Percentiles rank a stretch among this genome's conserved stretches.
Evolutionary conservation across 2,797 vertebrate species (phyloP).

Genomic region (Cuniculus paca): DNA sequence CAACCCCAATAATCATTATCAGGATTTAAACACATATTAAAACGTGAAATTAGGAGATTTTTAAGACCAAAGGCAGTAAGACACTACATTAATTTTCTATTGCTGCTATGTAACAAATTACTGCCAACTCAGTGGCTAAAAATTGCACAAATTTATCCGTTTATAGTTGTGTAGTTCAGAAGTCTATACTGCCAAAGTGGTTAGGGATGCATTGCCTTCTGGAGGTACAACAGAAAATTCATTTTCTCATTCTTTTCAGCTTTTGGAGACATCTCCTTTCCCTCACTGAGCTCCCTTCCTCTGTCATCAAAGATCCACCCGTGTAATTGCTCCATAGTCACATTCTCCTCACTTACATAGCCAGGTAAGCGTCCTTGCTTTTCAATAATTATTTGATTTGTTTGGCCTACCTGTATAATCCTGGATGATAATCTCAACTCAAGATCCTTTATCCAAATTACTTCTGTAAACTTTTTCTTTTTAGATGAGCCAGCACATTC

Average conservation of each 20-base stretch:
- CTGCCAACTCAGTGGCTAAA: background rate
- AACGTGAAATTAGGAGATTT: background rate
- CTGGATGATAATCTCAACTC: background rate
- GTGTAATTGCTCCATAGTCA: fast-evolving
- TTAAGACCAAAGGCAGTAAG: background rate
- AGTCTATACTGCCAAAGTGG: fast-evolving
- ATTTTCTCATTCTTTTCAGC: background rate
- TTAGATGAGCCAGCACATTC: background rate
- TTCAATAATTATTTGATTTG: background rate
- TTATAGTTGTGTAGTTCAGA: background rate
- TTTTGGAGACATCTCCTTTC: background rate
- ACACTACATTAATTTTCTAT: background rate
- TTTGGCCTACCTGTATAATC: background rate
- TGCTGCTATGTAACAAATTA: background rate
- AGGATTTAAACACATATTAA: background rate
- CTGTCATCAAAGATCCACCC: background rate
- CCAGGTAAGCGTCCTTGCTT: background rate
- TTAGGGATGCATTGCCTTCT: background rate
- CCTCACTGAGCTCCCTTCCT: fast-evolving
- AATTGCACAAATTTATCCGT: background rate
- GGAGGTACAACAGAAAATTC: background rate
- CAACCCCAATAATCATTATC: background rate
- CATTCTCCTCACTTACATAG: background rate
- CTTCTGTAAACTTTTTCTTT: background rate
- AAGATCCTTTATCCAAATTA: background rate